Evolutionary conservation across 2,113 vertebrate species (phyloP), one percentile per base, ranked within the genome.

Genomic region (Lampris megalopsis): DNA sequence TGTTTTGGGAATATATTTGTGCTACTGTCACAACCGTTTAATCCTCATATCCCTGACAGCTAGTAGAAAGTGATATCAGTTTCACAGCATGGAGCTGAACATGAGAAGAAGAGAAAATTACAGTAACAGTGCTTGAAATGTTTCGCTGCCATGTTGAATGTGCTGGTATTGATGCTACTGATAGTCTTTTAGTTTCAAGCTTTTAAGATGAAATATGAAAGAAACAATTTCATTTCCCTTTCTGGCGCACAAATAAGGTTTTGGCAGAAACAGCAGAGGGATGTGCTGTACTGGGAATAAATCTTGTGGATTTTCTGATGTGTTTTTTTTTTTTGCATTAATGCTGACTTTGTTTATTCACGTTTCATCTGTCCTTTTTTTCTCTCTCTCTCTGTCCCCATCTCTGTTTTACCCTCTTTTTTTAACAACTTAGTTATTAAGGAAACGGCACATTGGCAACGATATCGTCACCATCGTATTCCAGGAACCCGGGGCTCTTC

Each of bases 401-500:
- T 3, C 36, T 24, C 10, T 11, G 1, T 3, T 43, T 40, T 1
- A 43, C 10, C 35, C 88, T 72, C n/a, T 56, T 37, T 84, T 37
- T 84, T 69, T 72, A 64, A 53, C 49, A 8, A 70, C 57, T 1
- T 79, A 99, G 98, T 93, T 99, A 68, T 93, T 99, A 92, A 94
- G 97, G 90, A 99, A 99, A 93, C 95, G 98, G 82, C 98, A 99
- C 90, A 99, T 99, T 45, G 98, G 98, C 91, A 99, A 99, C 83
- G 98, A 99, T 83, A 99, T 99, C 71, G 97, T 99, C 90, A 99
- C 98, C 86, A 96, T 99, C 89, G 96, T 99, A 84, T 99, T 99
- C 92, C 98, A 99, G 95, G 98, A 99, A 90, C 97, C 98, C 0
- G 98, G 98, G 74, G 97, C 98, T 59, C 95, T 97, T 86, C 97